Base-by-base conservation (phyloP, 2,797 vertebrate species). In the Gymnothorax javanicus region DNA sequence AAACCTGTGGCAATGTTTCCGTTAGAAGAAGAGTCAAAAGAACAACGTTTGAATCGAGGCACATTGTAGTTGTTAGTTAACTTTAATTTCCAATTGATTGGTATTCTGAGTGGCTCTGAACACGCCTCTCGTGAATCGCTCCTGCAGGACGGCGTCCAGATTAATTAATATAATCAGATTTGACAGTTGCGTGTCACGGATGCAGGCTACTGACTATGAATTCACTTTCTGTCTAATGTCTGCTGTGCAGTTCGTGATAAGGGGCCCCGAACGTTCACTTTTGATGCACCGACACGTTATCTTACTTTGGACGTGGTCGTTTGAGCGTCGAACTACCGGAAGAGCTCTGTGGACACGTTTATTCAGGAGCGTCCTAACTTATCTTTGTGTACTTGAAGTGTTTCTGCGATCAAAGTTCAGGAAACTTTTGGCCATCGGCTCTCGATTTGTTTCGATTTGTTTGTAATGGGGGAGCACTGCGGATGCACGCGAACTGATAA, bases 121-220 rank as follows among this genome's bases (percentile, higher is more conserved):
- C 33, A 52, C 25, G 50, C 43, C 17, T 56, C 43, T 23, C 75
- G 15, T n/a, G 54, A 54, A 54, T 79, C n/a, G 81, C 27, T 58
- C 25, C 27, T 59, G 81, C 75, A 56, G 43, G 20, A 79, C n/a
- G 43, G 7, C 1, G 17, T 33, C 13, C 75, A 83, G 7, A 83
- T 58, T 15, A 54, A n/a, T 58, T 25, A 58, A 83, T 59, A 33
- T 54, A 83, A 58, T 27, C 81, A 83, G 25, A n/a, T 33, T 83
- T 83, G 81, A 83, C 81, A 83, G 81, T 57, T 58, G 17, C 4
- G 81, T 57, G 81, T 59, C 81, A 82, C 25, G 56, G 54, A 59
- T 9, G 59, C 2, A 1, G 33, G 33, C 33, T 83, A 59, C 81
- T 25, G 56, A n/a, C 25, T 12, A 54, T 27, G n/a, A 82, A 79